Base-by-base conservation (phyloP, 2,797 vertebrate genomes). In the Gambusia yucatana region DNA sequence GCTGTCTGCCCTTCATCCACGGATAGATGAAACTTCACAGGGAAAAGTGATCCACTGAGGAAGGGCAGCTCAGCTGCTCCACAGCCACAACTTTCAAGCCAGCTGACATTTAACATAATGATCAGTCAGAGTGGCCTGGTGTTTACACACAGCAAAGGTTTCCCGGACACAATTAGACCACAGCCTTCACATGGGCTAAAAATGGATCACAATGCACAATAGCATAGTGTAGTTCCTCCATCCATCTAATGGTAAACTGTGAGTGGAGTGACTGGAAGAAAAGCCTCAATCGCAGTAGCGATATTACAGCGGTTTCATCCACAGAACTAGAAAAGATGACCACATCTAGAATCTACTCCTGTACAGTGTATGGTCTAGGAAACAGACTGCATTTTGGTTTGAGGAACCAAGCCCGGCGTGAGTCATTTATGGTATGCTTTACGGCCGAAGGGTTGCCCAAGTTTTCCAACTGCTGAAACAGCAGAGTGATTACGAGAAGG, bases 21-120 rank as follows among this genome's bases (percentile, higher is more conserved):
- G 83, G 89, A 89, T 87, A 90, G 86, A 94, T 91, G 89, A 89
- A 92, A 93, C 89, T 92, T 95, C 93, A 91, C 89, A 93, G 89
- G 88, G 87, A 90, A 83, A 78, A 78, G 87, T 94, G 94, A 94
- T 93, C 91, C 91, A 82, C 79, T 1, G 76, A 92, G 91, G 90
- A 86, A 89, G 88, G 87, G 79, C 81, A 84, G 91, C 89, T 92
- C 90, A 93, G 92, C 89, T 90, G 89, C 86, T 85, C 85, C 83
- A 25, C 22, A 75, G 90, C 90, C 91, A 88, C 91, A 92, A 91
- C 89, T 90, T 87, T 87, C 84, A 87, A 90, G 91, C 91, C 92
- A 89, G 89, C 92, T 94, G 93, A 94, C 93, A 93, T 94, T 94
- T 88, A 93, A 92, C 92, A 90, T 94, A 94, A 94, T 93, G 91